Evolutionary conservation across 2,797 vertebrate species (phyloP), one percentile per base, ranked within the genome.

Genomic region (Sebastolobus alascanus): DNA sequence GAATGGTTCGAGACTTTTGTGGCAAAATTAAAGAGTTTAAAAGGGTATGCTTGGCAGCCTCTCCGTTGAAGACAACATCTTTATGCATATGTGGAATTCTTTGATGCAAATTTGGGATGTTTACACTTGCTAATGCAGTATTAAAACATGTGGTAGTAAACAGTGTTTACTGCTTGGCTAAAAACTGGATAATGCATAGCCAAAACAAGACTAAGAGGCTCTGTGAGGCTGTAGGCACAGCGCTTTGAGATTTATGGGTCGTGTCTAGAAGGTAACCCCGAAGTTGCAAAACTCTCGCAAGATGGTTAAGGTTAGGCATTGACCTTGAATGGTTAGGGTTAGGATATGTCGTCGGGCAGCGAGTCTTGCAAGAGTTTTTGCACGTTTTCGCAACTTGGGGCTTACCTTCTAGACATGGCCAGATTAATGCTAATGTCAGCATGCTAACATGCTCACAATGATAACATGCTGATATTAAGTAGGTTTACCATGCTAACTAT

Each of bases 381-480:
- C 43, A 46, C 18, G 16, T 20, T 46, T 46, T 18, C 40, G 18
- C 46, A 50, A 20, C 20, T 50, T 50, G 46, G 0, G 1, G 46
- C 7, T 20, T 50, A 50, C 46, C 46, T 50, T 50, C 8, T 20
- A 50, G 46, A 50, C 46, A 50, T 18, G 18, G 25, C 25, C 25
- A 25, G 25, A 25, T n/a, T 10, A 7, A 58, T 31, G 55, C 55
- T 72, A 31, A 46, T 60, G 38, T 20, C 33, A 55, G 38, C 14
- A 54, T 22, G 66, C 43, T 77, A 29, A 68, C 33, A 29, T 72
- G 69, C 27, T 46, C 27, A 10, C 56, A 71, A 16, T 46, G 16
- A 10, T 20, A 22, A 38, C 12, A 22, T 14, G 43, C 9, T 29
- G 35, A 54, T 35, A 29, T 52, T 5, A n/a, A 18, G 40, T 3